phyloP scores from a whole-genome alignment of 2,888 invertebrate species.

The Phyllotreta striolata region DNA sequence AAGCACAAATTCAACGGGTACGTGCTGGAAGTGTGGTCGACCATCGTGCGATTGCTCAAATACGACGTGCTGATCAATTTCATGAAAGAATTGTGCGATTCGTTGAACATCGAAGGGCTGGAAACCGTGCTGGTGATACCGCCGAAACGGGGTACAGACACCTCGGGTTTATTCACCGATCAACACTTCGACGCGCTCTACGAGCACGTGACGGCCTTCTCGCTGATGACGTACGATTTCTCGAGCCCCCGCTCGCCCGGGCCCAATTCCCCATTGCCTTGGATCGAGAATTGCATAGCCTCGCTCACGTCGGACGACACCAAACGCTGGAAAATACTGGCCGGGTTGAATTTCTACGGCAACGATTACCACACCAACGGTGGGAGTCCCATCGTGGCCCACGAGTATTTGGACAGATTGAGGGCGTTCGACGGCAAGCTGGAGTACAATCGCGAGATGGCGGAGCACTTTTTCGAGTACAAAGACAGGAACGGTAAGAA shows the following conservation, averaged over 20 bases:
- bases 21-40: slow-evolving; percentile 90
- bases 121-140: slow-evolving; percentile 82
- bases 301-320: slow-evolving; percentile 71
- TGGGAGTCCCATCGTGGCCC: slow-evolving; percentile 82
- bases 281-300: slow-evolving; percentile 82
- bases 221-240: slow-evolving; percentile 97
- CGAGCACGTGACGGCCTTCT: slow-evolving; percentile 82
- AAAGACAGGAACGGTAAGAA: slow-evolving; percentile 71
- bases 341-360: slow-evolving; percentile 94
- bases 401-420: slow-evolving; percentile 79
- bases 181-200: slow-evolving; percentile 81
- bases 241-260: slow-evolving; percentile 85
- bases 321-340: slow-evolving; percentile 79
- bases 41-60: slow-evolving; percentile 73
- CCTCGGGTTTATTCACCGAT: slow-evolving; percentile 71
- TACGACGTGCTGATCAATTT: slow-evolving; percentile 68
- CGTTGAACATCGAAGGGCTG: slow-evolving; percentile 66
- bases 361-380: slow-evolving; percentile 84
- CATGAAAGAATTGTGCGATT: slow-evolving; percentile 70
- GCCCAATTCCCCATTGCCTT: slow-evolving; percentile 87
- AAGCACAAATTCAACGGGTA: slow-evolving; percentile 87
- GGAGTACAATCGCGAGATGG: slow-evolving; percentile 77
- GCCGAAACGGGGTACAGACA: slow-evolving; percentile 71
- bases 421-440: slow-evolving; percentile 79
- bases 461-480: slow-evolving; percentile 86